phyloP scores from a whole-genome alignment of 2,888 invertebrate genomes.

The Drosophila picticornis region DNA sequence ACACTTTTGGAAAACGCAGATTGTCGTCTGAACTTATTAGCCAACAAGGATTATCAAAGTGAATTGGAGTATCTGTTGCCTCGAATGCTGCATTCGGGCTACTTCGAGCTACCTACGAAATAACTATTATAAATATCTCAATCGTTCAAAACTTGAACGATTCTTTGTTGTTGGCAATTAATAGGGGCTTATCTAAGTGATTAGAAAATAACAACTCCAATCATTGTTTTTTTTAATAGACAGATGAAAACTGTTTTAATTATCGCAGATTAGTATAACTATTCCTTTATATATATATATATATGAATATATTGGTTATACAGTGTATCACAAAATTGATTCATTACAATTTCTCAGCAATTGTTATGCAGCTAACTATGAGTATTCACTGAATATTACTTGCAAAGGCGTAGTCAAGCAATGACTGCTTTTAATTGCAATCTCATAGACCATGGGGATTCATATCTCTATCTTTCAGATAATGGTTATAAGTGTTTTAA shows the following conservation, averaged over 20 bases:
- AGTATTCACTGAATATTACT: no score
- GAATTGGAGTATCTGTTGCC: constrained; percentile 49
- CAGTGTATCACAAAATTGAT: neutral
- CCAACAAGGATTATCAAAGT: constrained; percentile 15
- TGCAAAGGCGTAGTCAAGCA: neutral
- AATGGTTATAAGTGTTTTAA: neutral
- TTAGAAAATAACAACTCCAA: neutral
- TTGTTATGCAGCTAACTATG: neutral
- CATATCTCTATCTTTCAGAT: neutral
- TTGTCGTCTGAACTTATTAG: neutral
- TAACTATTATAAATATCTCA: neutral
- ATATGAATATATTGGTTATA: neutral
- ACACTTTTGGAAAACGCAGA: constrained; percentile 18
- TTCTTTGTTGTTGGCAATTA: neutral
- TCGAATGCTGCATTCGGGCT: constrained; percentile 59
- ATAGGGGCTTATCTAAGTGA: neutral
- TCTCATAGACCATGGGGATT: neutral
- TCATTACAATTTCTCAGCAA: neutral
- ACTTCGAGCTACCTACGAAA: constrained; percentile 49
- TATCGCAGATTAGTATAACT: neutral
- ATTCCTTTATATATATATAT: neutral
- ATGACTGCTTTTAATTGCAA: neutral
- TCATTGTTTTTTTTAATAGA: no score
- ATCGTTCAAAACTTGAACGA: neutral
- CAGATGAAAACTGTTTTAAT: neutral